Conservation (phyloP, 2,888 invertebrate species). For the Tanytarsus gracilentus region DNA sequence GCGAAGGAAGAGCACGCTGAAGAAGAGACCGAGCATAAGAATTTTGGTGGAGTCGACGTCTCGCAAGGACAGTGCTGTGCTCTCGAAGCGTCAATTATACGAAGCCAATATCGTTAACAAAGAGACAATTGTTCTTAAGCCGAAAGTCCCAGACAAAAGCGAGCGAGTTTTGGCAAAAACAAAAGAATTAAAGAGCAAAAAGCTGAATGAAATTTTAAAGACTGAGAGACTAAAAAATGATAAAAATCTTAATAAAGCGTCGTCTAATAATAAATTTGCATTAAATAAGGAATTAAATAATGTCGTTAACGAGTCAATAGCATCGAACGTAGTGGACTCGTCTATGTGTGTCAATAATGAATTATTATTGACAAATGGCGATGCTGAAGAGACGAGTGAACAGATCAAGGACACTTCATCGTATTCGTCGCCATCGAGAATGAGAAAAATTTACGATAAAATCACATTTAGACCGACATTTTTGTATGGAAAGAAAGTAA, state of each 20-base stretch:
- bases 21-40: conserved; percentile 29
- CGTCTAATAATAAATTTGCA: background rate
- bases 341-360: conserved; percentile 29
- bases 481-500: conserved; percentile 11
- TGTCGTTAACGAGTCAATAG: background rate
- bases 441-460: conserved; percentile 22
- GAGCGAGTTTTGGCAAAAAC: conserved; percentile 37
- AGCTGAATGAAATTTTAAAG: conserved; percentile 6
- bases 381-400: conserved; percentile 52
- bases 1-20: conserved; percentile 23
- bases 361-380: background rate
- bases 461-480: conserved; percentile 22
- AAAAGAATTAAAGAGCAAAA: conserved; percentile 33
- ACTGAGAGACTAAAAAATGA: conserved; percentile 6
- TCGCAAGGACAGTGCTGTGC: conserved; percentile 33
- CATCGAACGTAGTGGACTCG: conserved; percentile 32
- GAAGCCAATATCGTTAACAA: conserved; percentile 36
- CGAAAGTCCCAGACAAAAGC: conserved; percentile 38
- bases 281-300: background rate
- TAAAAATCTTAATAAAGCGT: background rate
- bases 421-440: conserved; percentile 46
- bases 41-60: conserved; percentile 31
- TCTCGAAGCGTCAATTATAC: conserved; percentile 40
- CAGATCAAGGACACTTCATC: conserved; percentile 46
- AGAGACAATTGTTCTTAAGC: conserved; percentile 34